Conservation (phyloP, 2,888 invertebrate species). For the Eristalis pertinax region DNA sequence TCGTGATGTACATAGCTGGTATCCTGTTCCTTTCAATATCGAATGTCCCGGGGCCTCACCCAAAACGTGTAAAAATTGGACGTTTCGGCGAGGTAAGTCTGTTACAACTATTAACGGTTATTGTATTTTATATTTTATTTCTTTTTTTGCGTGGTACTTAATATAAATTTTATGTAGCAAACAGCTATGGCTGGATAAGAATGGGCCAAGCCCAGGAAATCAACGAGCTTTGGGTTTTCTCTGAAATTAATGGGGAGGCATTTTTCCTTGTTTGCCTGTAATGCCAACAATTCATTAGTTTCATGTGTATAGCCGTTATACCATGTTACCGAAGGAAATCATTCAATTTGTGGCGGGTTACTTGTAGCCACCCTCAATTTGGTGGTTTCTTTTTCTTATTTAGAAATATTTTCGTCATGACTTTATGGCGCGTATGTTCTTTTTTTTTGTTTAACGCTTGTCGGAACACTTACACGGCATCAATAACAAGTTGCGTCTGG, state of each 20-base stretch:
- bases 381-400: background rate
- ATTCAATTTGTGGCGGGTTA: constrained; percentile 13
- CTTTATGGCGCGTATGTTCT: background rate
- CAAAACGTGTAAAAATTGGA: constrained; percentile 78
- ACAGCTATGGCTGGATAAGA: background rate
- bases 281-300: background rate
- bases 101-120: background rate
- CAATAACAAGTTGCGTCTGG: background rate
- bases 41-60: constrained; percentile 80
- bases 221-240: background rate
- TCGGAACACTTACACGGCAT: background rate
- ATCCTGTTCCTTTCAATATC: constrained; percentile 81
- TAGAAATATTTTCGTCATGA: background rate
- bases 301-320: background rate
- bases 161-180: background rate
- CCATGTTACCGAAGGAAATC: background rate
- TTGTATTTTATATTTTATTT: background rate
- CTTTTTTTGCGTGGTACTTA: background rate
- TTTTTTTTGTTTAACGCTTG: background rate
- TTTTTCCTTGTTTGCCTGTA: background rate
- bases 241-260: background rate
- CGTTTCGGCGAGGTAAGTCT: constrained; percentile 79
- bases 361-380: constrained; percentile 1
- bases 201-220: background rate
- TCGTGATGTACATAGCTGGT: constrained; percentile 81